Conservation (phyloP, 1,140 invertebrate species). For the Acromyrmex echinatior region DNA sequence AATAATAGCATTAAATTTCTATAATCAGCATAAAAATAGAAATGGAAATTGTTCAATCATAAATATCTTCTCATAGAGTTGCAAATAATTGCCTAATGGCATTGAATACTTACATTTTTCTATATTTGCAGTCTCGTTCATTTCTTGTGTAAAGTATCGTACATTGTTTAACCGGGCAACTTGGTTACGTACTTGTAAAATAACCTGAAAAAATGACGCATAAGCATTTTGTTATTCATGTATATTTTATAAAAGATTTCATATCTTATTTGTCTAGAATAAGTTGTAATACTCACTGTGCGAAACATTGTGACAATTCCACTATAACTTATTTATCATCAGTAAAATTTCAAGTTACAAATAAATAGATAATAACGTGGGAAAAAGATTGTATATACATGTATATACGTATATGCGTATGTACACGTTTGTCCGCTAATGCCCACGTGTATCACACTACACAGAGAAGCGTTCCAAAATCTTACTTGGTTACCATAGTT, state of each 20-base stretch:
- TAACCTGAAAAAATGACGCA: slow-evolving; percentile 59
- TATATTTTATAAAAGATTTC: background rate
- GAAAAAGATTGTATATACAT: too few relatives aligned
- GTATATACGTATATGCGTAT: too few relatives aligned
- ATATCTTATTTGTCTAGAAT: background rate
- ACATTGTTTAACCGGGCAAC: background rate
- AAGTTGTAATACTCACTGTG: slow-evolving; percentile 18
- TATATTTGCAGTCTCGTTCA: slow-evolving; percentile 50
- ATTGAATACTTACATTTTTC: slow-evolving; percentile 77
- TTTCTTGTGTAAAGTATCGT: slow-evolving; percentile 3
- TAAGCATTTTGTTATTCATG: background rate
- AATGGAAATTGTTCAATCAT: background rate
- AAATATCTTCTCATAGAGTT: background rate
- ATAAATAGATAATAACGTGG: too few relatives aligned
- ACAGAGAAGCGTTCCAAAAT: too few relatives aligned
- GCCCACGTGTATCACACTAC: too few relatives aligned
- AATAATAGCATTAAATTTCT: background rate
- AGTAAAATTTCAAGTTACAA: background rate
- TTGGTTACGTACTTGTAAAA: background rate
- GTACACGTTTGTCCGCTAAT: too few relatives aligned
- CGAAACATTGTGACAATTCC: slow-evolving; percentile 50
- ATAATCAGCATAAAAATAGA: background rate
- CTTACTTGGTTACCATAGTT: too few relatives aligned
- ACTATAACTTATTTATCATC: background rate
- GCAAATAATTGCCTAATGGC: background rate